Evolutionary conservation across 1,140 invertebrate species (phyloP).

Genomic region (Drosophila sproati): DNA sequence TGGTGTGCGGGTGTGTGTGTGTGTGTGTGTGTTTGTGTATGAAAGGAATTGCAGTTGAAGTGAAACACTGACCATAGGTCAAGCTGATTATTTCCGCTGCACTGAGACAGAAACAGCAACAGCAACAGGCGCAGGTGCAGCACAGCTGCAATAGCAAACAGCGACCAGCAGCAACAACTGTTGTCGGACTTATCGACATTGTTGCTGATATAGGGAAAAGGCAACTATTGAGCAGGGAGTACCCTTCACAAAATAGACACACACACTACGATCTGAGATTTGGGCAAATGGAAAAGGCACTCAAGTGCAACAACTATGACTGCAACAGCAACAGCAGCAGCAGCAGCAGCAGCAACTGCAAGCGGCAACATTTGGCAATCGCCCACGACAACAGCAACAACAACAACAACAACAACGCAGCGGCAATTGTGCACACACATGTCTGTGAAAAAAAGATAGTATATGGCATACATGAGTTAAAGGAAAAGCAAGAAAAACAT

Average conservation of each 20-base stretch:
- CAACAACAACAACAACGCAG: background rate
- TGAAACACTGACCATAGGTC: conserved; percentile 27
- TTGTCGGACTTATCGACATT: conserved; percentile 34
- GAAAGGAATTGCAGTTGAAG: conserved; percentile 38
- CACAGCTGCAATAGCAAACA: conserved; percentile 12
- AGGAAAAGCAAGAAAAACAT: conserved; percentile 35
- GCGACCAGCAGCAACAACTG: conserved; percentile 24
- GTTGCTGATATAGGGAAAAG: background rate
- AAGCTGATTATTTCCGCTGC: conserved; percentile 24
- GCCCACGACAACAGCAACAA: conserved; percentile 31
- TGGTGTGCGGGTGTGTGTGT: background rate
- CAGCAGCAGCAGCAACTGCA: conserved; percentile 29
- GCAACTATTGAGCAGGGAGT: conserved; percentile 11
- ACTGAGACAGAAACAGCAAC: background rate
- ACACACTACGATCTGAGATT: background rate
- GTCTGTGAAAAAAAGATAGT: conserved; percentile 4
- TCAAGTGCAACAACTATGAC: conserved; percentile 50
- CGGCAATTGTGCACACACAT: background rate
- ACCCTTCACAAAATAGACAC: conserved; percentile 27
- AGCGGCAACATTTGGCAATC: conserved; percentile 56
- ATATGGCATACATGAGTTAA: conserved; percentile 23
- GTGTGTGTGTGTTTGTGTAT: conserved; percentile 10
- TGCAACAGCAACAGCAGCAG: conserved; percentile 19
- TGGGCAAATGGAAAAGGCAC: conserved; percentile 55
- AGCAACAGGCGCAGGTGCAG: conserved; percentile 17